Evolutionary conservation across 2,888 invertebrate genomes (phyloP), one percentile per base, ranked within the genome.

Genomic region (Peribatodes rhomboidaria): DNA sequence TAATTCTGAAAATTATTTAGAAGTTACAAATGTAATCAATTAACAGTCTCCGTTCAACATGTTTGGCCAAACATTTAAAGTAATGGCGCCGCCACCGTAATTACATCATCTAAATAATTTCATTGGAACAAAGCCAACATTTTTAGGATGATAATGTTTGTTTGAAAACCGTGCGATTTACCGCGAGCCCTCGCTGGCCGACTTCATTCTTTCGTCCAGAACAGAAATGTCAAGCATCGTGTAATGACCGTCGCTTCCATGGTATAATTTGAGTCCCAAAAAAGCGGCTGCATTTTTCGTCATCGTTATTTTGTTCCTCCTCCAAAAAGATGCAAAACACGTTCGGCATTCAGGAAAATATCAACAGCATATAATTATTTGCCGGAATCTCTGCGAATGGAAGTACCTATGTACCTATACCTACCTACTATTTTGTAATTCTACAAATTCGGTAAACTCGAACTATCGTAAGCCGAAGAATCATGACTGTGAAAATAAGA

Each of bases 151-250:
- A n/a, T 55, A 55, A 44, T 18, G 53, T 61, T 66, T 62, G 65
- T 61, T 46, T 8, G 42, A 47, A 61, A 67, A 41, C 52, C 33
- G 47, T 46, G 54, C 42, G 35, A 66, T 61, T 61, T 56, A 37
- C 55, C 56, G 39, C 65, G 27, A 52, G 58, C 37, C 57, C 20
- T 67, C 75, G 69, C 59, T 67, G 65, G 69, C 68, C 65, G 69
- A 75, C 72, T 72, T 74, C 75, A 78, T 85, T 81, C 79, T 77
- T 76, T 69, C 44, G 72, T 74, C 78, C 64, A 78, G 75, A 78
- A 81, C 79, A 87, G 78, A 81, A 79, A 87, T 82, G 75, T 79
- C 77, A 84, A 82, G 75, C 79, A 68, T 83, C 81, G 84, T 81
- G 74, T 87, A 86, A 88, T 82, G 77, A 78, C 73, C 68, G 77